A percentile compares a stretch with the other conserved stretches of the same genome.
Evolutionary conservation across 2,888 invertebrate species (phyloP).

Genomic region (Zhengitettix transpicula): DNA sequence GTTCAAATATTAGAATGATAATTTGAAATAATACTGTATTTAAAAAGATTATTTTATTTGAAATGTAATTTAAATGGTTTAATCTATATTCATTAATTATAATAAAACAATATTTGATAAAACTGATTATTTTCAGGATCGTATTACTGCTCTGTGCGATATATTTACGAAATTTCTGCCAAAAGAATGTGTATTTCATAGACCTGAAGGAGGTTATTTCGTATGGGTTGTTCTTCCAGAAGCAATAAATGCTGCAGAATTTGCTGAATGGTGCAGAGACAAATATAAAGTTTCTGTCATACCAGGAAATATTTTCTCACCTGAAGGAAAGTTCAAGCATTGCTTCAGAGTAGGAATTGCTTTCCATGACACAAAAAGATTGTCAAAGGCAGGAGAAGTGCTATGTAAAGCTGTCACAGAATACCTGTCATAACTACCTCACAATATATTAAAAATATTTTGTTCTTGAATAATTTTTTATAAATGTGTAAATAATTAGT

Average conservation of each 20-base stretch:
- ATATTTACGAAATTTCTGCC: slow-evolving; percentile 29
- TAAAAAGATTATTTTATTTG: too few species aligned
- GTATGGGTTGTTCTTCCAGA: slow-evolving; percentile 38
- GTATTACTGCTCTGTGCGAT: slow-evolving; percentile 27
- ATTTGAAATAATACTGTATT: too few species aligned
- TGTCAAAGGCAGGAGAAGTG: slow-evolving; percentile 23
- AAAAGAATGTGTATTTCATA: slow-evolving; percentile 23
- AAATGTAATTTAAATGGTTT: too few species aligned
- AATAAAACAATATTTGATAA: too few species aligned
- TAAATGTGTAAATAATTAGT: too few species aligned
- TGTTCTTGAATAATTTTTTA: too few species aligned
- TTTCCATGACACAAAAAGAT: slow-evolving; percentile 26
- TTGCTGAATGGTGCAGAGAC: slow-evolving; percentile 26
- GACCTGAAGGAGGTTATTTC: slow-evolving; percentile 40
- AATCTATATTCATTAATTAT: too few species aligned
- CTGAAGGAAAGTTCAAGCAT: slow-evolving; percentile 22
- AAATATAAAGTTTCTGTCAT: slow-evolving; percentile 29
- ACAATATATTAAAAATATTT: too few species aligned
- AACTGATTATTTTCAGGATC: slow-evolving; percentile 20
- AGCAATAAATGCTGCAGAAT: slow-evolving; percentile 22
- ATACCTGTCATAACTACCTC: not conserved
- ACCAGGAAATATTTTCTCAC: slow-evolving; percentile 28
- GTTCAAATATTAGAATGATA: too few species aligned
- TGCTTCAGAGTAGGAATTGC: slow-evolving; percentile 32
- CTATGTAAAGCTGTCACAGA: slow-evolving; percentile 21